A percentile compares a stretch with the other conserved stretches of the same genome.
Evolutionary conservation across 1,140 invertebrate genomes (phyloP).

Genomic region (Drosophila lacteicornis): DNA sequence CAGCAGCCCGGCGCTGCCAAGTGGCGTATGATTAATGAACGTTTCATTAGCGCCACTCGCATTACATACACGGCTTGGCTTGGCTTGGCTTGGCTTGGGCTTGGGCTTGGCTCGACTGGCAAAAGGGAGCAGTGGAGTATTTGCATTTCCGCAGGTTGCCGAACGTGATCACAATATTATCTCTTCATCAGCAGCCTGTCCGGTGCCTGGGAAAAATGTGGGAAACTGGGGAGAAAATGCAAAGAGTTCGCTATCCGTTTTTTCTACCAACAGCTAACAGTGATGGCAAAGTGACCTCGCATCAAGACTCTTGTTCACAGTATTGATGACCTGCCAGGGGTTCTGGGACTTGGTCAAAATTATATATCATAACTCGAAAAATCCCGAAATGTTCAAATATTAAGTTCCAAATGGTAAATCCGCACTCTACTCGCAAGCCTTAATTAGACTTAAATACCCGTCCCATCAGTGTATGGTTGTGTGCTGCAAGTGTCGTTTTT

Average conservation of each 20-base stretch:
- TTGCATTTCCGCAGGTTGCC: conserved; percentile 81
- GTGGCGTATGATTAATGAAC: conserved; percentile 77
- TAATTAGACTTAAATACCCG: neutral
- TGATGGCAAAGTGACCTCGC: neutral
- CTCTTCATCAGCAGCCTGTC: conserved; percentile 72
- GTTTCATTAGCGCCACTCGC: conserved; percentile 75
- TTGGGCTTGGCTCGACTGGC: conserved; percentile 5
- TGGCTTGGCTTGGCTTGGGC: conserved; percentile 17
- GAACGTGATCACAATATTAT: conserved; percentile 84
- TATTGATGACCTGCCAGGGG: too few species aligned
- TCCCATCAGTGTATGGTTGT: too few species aligned
- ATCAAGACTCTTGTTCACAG: too few species aligned
- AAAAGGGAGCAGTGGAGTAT: conserved; percentile 39
- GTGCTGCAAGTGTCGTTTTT: neutral
- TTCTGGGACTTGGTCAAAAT: too few species aligned
- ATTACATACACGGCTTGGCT: conserved; percentile 48
- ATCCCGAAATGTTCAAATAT: neutral
- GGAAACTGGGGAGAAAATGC: conserved; percentile 22
- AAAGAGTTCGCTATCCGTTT: conserved; percentile 20
- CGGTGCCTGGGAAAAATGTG: conserved; percentile 18
- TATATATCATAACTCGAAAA: neutral
- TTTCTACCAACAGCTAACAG: neutral
- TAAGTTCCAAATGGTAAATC: neutral
- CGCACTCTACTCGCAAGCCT: neutral
- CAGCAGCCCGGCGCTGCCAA: conserved; percentile 42